Conservation (phyloP, 1,140 invertebrate species). For the Ostrea denselamellosa region DNA sequence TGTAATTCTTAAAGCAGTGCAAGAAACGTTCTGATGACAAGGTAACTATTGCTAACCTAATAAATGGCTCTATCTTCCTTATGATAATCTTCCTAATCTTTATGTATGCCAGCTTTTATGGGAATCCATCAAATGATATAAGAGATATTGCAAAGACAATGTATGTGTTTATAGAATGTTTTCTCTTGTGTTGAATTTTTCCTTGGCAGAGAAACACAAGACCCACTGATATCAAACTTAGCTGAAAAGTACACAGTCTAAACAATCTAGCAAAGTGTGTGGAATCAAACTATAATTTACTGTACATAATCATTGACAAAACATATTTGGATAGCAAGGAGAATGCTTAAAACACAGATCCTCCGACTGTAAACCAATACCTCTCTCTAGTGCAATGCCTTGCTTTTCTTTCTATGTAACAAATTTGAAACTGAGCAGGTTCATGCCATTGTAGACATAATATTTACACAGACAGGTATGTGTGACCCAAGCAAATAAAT, state of each 20-base stretch:
- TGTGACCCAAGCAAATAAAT: neutral
- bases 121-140: too few relatives aligned
- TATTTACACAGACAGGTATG: neutral
- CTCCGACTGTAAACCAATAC: neutral
- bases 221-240: too few relatives aligned
- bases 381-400: neutral
- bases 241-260: neutral
- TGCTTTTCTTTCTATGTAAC: neutral
- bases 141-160: too few relatives aligned
- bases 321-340: neutral
- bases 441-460: neutral
- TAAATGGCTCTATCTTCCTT: too few relatives aligned
- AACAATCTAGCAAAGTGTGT: neutral
- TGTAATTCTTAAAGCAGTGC: too few relatives aligned
- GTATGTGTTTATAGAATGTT: too few relatives aligned
- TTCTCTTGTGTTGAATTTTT: too few relatives aligned
- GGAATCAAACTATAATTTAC: neutral
- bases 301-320: neutral
- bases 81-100: too few relatives aligned
- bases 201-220: too few relatives aligned
- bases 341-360: neutral
- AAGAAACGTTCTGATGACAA: too few relatives aligned
- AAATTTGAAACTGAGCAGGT: neutral
- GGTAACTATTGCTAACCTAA: too few relatives aligned
- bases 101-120: too few relatives aligned